phyloP scores from a whole-genome alignment of 53 echinoderm and acorn worm species.

The Antedon mediterranea region DNA sequence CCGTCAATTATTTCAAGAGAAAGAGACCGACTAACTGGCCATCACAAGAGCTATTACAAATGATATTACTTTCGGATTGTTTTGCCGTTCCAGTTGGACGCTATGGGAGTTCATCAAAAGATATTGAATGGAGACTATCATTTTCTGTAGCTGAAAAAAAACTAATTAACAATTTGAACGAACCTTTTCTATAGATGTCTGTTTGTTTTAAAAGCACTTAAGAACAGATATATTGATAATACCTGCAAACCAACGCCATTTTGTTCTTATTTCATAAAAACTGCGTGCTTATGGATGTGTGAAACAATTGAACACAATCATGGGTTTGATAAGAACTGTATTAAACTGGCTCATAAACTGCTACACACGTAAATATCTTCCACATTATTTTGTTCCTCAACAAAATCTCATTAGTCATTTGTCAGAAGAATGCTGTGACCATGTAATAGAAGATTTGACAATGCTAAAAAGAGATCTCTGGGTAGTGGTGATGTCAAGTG shows the following conservation, averaged over 20 bases:
- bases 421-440: not conserved
- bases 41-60: too few relatives aligned
- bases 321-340: not conserved
- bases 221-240: not conserved
- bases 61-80: too few relatives aligned
- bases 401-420: not conserved
- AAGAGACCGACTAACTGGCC: too few relatives aligned
- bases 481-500: not conserved
- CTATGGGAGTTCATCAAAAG: not conserved
- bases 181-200: not conserved
- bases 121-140: not conserved
- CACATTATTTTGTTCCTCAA: not conserved
- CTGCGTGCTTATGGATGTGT: not conserved
- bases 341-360: not conserved
- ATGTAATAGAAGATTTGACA: not conserved
- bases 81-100: not conserved
- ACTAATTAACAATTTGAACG: not conserved
- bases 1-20: too few relatives aligned
- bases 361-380: not conserved
- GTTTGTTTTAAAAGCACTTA: not conserved
- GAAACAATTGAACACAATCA: not conserved
- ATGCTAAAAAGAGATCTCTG: not conserved
- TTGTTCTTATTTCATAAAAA: not conserved
- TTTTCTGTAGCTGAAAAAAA: not conserved
- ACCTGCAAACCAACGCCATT: not conserved